Evolutionary conservation across 2,797 vertebrate genomes (phyloP).

Genomic region (Alosa sapidissima): DNA sequence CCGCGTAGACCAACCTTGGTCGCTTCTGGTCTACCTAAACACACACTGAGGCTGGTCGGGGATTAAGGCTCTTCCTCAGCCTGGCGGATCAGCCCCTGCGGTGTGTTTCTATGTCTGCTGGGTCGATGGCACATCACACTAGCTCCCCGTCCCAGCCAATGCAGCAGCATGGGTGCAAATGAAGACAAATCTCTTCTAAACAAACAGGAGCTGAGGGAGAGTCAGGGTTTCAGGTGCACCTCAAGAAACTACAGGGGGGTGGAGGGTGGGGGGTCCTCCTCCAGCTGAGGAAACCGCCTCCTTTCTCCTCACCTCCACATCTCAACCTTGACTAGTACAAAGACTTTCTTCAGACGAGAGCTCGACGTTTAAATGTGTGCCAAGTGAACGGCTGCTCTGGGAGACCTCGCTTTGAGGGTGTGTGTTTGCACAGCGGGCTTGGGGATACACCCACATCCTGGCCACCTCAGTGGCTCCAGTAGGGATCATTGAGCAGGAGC

Average conservation of each 20-base stretch:
- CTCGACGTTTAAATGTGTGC: neutral
- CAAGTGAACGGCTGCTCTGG: neutral
- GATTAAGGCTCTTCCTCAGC: slow-evolving; percentile 21
- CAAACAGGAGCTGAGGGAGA: slow-evolving; percentile 43
- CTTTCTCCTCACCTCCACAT: neutral
- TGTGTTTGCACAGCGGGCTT: neutral
- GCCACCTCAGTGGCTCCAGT: slow-evolving; percentile 7
- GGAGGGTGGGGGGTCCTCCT: slow-evolving; percentile 38
- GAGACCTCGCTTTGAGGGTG: neutral
- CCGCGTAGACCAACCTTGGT: neutral
- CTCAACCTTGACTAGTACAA: neutral
- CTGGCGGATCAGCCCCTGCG: neutral
- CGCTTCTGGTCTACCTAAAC: slow-evolving; percentile 7
- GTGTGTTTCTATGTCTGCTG: neutral
- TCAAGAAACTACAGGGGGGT: neutral
- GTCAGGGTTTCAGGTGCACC: neutral
- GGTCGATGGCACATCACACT: neutral
- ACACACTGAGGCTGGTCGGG: slow-evolving; percentile 20
- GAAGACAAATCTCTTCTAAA: slow-evolving; percentile 50
- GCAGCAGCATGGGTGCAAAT: slow-evolving; percentile 6
- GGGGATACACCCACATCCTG: slow-evolving; percentile 2
- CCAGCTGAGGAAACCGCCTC: slow-evolving; percentile 60
- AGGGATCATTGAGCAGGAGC: neutral
- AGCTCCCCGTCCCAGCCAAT: neutral
- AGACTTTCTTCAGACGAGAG: neutral